Percentiles rank a stretch among this genome's conserved stretches.
Evolutionary conservation across 2,797 vertebrate species (phyloP).

Genomic region (Eulemur albifrons): DNA sequence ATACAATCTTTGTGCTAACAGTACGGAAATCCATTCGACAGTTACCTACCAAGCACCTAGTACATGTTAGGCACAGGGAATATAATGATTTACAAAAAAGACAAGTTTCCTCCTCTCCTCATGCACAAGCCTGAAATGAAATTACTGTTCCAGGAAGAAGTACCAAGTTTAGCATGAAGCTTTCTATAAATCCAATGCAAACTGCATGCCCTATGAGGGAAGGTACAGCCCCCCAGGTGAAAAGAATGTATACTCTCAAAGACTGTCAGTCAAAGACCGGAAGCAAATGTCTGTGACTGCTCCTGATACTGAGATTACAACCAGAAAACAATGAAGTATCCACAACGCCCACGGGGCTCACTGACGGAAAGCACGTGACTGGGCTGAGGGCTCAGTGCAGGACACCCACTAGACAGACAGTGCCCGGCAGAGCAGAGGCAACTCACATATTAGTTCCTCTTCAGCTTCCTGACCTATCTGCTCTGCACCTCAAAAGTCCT

Average conservation of each 20-base stretch:
- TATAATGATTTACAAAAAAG: neutral
- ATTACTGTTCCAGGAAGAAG: neutral
- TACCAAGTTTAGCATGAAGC: neutral
- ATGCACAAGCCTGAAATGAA: neutral
- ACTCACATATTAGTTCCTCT: neutral
- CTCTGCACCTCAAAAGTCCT: neutral
- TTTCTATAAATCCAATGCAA: neutral
- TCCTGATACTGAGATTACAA: neutral
- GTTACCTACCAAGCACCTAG: neutral
- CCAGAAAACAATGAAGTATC: neutral
- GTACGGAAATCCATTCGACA: neutral
- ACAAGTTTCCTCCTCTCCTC: neutral
- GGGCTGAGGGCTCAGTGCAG: neutral
- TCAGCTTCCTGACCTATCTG: neutral
- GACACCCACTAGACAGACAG: neutral
- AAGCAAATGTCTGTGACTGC: accelerated
- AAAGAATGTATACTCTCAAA: neutral
- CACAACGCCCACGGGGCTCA: accelerated
- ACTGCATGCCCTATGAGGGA: neutral
- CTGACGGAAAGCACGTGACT: accelerated
- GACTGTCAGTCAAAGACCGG: neutral
- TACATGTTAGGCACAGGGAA: neutral
- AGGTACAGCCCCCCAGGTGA: neutral
- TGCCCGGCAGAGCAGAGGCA: neutral
- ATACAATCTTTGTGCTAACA: neutral